Percentiles rank a stretch among this genome's conserved stretches.
Evolutionary conservation across 2,113 vertebrate species (phyloP).

Genomic region (Caretta caretta): DNA sequence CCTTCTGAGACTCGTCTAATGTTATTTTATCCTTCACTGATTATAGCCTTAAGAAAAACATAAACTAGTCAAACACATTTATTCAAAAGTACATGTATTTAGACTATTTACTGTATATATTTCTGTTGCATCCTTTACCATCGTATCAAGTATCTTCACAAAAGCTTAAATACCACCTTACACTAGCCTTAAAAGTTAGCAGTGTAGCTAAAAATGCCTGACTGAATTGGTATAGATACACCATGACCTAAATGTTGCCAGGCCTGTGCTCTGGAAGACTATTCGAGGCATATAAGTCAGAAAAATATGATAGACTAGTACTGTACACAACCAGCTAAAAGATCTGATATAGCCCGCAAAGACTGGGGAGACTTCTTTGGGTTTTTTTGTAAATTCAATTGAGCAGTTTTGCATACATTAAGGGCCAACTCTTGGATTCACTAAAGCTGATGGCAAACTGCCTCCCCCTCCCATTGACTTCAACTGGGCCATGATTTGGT

Average conservation of each 20-base stretch:
- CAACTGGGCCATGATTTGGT: background rate
- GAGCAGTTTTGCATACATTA: background rate
- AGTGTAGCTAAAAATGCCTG: background rate
- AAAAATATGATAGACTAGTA: background rate
- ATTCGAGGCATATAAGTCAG: background rate
- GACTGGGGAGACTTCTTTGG: background rate
- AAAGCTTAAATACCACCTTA: background rate
- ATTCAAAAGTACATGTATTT: background rate
- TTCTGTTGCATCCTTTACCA: background rate
- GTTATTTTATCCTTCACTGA: constrained; percentile 29
- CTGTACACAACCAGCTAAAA: background rate
- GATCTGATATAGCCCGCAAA: background rate
- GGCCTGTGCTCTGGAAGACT: constrained; percentile 8
- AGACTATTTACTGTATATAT: background rate
- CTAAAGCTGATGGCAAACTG: background rate
- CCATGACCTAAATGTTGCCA: background rate
- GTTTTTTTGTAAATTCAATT: background rate
- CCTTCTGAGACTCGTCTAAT: background rate
- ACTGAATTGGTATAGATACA: background rate
- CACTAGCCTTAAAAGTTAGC: background rate
- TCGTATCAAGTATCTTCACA: background rate
- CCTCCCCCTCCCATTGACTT: background rate
- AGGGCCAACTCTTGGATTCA: background rate
- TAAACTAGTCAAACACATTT: background rate
- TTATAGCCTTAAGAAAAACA: background rate